These are phyloP conservation scores for Synergus umbraculus DNA, from an alignment of 2,888 invertebrate species.

Conservation along the genomic window DNA sequence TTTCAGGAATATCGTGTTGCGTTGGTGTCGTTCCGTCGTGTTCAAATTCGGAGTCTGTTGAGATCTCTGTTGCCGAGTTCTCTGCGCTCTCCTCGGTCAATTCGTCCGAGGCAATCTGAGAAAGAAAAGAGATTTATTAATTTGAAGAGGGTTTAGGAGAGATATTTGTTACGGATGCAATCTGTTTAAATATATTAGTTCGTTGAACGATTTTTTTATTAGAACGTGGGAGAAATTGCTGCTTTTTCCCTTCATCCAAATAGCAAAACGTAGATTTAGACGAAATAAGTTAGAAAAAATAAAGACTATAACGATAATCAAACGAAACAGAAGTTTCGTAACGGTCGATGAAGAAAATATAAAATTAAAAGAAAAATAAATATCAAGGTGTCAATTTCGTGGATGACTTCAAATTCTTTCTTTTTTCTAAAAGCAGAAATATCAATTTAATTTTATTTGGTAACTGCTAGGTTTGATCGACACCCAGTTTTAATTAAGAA, in stretches of 20 bases:
- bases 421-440: no score
- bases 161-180: neutral
- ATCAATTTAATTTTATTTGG: no score
- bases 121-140: slow-evolving; percentile 48
- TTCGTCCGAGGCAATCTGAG: slow-evolving; percentile 81
- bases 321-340: neutral
- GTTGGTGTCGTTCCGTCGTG: slow-evolving; percentile 87
- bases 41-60: slow-evolving; percentile 95
- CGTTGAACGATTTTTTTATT: neutral
- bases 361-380: neutral
- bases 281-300: neutral
- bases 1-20: slow-evolving; percentile 86
- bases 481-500: neutral
- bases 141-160: neutral
- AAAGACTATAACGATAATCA: neutral
- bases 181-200: slow-evolving; percentile 4
- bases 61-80: slow-evolving; percentile 94
- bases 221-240: neutral
- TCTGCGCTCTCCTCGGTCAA: slow-evolving; percentile 82
- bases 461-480: neutral
- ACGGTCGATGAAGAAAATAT: neutral
- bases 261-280: neutral
- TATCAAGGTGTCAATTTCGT: neutral
- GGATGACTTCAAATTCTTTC: neutral
- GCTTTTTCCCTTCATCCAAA: neutral